Base-by-base conservation (phyloP, 2,888 invertebrate species). In the Callyntrura sp. region DNA sequence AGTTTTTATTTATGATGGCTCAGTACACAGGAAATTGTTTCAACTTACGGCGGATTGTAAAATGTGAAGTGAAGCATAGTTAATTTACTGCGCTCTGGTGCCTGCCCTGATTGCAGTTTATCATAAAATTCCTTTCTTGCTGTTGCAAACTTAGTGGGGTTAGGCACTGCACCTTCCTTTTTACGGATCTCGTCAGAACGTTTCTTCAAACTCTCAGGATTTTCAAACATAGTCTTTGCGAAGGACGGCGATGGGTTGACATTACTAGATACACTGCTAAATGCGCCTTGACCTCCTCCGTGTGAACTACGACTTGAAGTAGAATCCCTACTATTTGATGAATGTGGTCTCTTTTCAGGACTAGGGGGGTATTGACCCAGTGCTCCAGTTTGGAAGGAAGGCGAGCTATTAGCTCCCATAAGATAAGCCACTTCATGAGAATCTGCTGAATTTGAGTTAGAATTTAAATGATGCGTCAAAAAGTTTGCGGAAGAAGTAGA, bases 1-100 rank as follows among this genome's bases (percentile, higher is more conserved):
- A n/a, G n/a, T n/a, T 45, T 48, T 11, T 48, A 62, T 28, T 20
- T 8, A 73, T 48, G 51, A 55, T 43, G 51, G 9, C 35, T 20
- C 4, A 84, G 23, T 17, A 6, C 0, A 25, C n/a, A n/a, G n/a
- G 23, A 62, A 62, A 25, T 4, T 1, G 11, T 23, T 57, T n/a
- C 14, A n/a, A 65, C 92, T 90, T 90, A 93, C 92, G 93, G 92
- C n/a, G 93, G 93, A 87, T 93, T 93, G 70, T 90, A 93, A 83
- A 93, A 93, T 5, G 93, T 92, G 68, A 88, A 93, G 43, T 93
- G 93, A 5, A 93, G 85, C 98, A 99, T 98, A 70, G 97, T 98
- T 92, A 98, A 96, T 85, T 94, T 94, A 20, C 93, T 93, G 35
- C 94, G 92, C 88, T 95, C 94, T 6, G 94, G 94, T 20, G 93